phyloP scores from a whole-genome alignment of 2,797 vertebrate genomes.

The Florisuga fusca region DNA sequence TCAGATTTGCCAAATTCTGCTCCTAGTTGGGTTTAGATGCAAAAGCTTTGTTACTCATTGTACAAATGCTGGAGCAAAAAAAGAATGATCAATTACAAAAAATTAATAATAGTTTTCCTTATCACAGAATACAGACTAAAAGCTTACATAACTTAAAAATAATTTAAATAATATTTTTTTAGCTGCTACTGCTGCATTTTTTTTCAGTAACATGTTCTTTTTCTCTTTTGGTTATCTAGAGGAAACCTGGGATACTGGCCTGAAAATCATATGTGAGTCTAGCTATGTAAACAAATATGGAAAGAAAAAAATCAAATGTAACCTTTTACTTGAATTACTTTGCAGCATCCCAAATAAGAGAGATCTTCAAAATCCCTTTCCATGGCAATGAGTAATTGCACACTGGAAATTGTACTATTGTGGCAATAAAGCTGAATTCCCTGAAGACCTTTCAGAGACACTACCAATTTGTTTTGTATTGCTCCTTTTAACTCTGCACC shows the following conservation, averaged over 20 bases:
- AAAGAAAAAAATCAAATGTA: constrained; percentile 25
- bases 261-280: neutral
- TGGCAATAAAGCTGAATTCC: constrained; percentile 60
- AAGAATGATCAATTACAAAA: constrained; percentile 21
- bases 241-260: neutral
- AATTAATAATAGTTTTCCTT: constrained; percentile 49
- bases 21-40: constrained; percentile 63
- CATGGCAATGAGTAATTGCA: constrained; percentile 70
- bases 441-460: constrained; percentile 61
- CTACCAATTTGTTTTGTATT: constrained; percentile 69
- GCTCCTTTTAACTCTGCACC: constrained; percentile 66
- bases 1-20: constrained; percentile 76
- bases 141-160: neutral
- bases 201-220: neutral
- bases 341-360: constrained; percentile 35
- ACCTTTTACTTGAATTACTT: constrained; percentile 40
- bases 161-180: neutral
- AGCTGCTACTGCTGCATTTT: neutral
- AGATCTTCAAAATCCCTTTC: constrained; percentile 71
- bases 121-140: neutral
- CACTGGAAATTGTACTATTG: constrained; percentile 20
- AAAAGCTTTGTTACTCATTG: constrained; percentile 69
- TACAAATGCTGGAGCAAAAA: constrained; percentile 63
- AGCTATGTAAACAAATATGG: constrained; percentile 6
- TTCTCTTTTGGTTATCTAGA: neutral